Evolutionary conservation across 2,888 invertebrate genomes (phyloP), one percentile per base, ranked within the genome.

Genomic region (Ischnus inquisitorius): DNA sequence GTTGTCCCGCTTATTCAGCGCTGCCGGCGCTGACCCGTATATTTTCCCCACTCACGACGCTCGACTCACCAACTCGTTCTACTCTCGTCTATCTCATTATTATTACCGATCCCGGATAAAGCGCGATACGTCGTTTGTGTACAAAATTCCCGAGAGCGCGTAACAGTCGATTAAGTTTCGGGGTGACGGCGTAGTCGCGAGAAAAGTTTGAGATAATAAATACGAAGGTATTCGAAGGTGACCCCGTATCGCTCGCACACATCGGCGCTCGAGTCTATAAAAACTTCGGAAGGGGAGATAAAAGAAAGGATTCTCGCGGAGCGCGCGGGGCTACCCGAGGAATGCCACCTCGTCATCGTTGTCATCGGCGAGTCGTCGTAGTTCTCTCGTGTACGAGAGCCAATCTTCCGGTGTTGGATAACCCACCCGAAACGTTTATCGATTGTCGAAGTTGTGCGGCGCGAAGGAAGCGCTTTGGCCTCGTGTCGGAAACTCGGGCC

Each of bases 11-110:
- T 92, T 92, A 90, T 91, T 92, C 92, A 92, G 91, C 91, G 87
- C 90, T 89, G 90, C 88, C 65, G 75, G 41, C 78, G 89, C 90
- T 92, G 92, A 92, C 92, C 92, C 87, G 90, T 92, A 92, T 92
- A 81, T 81, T 79, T 81, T 81, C 34, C 69, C 78, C 71, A 57
- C 81, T 74, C 74, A 90, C 88, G 64, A 64, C 79, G 75, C 82
- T 78, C 34, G 4, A 16, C 39, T 65, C 34, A 62, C 65, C 19
- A 57, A 48, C 68, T 41, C 14, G n/a, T 74, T 14, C 46, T 25
- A 10, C 62, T 14, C 19, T 65, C 34, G 0, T 71, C n/a, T 28
- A 12, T 28, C 41, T 16, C 41, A 72, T 68, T 62, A 57, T 69
- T 79, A 65, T 41, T 34, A 39, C 54, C 79, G 62, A 71, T 68